These are phyloP conservation scores for Sinocyclocheilus maitianheensis DNA, from an alignment of 2,113 vertebrate species.

Conservation along the genomic window DNA sequence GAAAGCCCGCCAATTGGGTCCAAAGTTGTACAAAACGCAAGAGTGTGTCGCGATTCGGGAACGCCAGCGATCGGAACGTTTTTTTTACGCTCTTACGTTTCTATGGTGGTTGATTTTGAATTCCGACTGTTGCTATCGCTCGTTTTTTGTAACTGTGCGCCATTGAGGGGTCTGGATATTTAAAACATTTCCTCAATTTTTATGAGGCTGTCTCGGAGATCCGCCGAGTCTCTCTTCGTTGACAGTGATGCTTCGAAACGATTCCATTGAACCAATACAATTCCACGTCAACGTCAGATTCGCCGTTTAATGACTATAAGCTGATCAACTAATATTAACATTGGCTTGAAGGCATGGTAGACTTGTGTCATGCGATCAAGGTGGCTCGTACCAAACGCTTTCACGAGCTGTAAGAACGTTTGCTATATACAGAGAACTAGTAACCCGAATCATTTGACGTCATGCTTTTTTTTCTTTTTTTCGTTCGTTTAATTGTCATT, in stretches of 20 bases:
- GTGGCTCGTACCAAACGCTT: constrained; percentile 2
- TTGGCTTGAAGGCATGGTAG: constrained; percentile 17
- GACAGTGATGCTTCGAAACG: constrained; percentile 82
- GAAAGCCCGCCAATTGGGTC: constrained; percentile 81
- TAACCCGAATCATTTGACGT: constrained; percentile 69
- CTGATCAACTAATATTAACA: constrained; percentile 57
- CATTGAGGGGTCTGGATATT: constrained; percentile 80
- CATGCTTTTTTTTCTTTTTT: constrained; percentile 69
- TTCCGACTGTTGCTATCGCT: constrained; percentile 46
- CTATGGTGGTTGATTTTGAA: constrained; percentile 54
- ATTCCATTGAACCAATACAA: constrained; percentile 64
- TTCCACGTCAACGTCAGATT: constrained; percentile 64
- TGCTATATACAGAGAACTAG: constrained; percentile 73
- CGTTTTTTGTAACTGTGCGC: constrained; percentile 73
- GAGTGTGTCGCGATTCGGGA: constrained; percentile 77
- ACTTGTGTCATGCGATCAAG: constrained; percentile 29
- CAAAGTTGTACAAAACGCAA: constrained; percentile 70
- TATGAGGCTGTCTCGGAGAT: constrained; percentile 90
- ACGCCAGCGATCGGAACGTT: constrained; percentile 45
- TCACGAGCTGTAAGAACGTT: constrained; percentile 67
- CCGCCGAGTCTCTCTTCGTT: constrained; percentile 76
- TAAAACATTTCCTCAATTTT: constrained; percentile 88
- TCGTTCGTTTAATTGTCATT: constrained; percentile 67
- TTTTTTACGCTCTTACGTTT: constrained; percentile 61
- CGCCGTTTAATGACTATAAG: constrained; percentile 68